Percentiles rank a stretch among this genome's conserved stretches.
Evolutionary conservation across 1,140 invertebrate species (phyloP).

Genomic region (Drosophila kanapiae): DNA sequence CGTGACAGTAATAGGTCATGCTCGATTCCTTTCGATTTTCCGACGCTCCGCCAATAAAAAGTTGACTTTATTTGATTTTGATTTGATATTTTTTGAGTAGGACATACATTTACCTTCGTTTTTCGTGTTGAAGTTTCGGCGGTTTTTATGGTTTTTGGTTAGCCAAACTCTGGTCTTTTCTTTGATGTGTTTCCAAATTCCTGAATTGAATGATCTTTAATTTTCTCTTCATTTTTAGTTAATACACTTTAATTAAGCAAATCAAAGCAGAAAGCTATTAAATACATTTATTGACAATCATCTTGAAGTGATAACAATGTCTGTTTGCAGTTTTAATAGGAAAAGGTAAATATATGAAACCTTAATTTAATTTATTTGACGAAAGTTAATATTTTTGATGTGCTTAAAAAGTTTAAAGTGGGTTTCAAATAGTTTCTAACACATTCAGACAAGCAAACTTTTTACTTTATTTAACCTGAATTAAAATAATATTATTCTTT

Average conservation of each 20-base stretch:
- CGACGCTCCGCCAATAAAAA: conserved; percentile 42
- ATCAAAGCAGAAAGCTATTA: not conserved
- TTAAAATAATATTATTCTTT: not conserved
- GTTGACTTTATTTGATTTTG: conserved; percentile 72
- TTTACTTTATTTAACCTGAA: not conserved
- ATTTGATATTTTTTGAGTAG: conserved; percentile 72
- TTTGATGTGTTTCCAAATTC: not conserved
- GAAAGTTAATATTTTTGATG: not conserved
- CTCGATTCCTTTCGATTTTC: conserved; percentile 52
- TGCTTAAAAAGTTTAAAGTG: not conserved
- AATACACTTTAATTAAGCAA: conserved; percentile 7
- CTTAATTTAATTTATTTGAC: not conserved
- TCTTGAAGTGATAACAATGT: conserved; percentile 13
- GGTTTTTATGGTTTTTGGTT: conserved; percentile 52
- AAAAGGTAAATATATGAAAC: too few relatives aligned
- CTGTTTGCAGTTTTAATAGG: not conserved
- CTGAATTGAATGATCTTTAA: conserved; percentile 8
- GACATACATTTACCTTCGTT: conserved; percentile 54
- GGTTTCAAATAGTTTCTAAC: not conserved
- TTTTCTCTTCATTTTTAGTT: conserved; percentile 2
- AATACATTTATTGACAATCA: conserved; percentile 21
- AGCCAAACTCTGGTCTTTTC: conserved; percentile 26
- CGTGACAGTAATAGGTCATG: conserved; percentile 80
- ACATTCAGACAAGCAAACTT: not conserved
- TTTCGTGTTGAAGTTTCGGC: conserved; percentile 39